Evolutionary conservation across 2,113 vertebrate genomes (phyloP).

Genomic region (Jacana jacana): DNA sequence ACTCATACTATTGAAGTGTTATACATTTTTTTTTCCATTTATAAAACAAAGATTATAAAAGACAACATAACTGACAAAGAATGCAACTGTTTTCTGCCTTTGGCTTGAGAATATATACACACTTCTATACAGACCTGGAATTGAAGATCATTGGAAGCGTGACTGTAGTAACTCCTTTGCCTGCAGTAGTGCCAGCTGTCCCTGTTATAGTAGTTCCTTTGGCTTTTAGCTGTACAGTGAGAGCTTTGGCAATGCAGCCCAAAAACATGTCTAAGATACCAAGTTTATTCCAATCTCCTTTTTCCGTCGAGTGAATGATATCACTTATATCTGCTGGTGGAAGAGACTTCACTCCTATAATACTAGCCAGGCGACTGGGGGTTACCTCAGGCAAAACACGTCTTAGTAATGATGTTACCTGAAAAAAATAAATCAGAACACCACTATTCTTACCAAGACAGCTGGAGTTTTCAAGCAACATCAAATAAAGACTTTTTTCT

Average conservation of each 20-base stretch:
- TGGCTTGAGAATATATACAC: not conserved
- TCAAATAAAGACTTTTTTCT: not conserved
- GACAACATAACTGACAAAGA: not conserved
- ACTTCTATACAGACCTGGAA: slow-evolving; percentile 84
- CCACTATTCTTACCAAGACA: not conserved
- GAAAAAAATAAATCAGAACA: not conserved
- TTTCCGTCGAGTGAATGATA: slow-evolving; percentile 98
- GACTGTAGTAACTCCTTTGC: slow-evolving; percentile 98
- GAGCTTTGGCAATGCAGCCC: slow-evolving; percentile 97
- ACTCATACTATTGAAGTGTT: not conserved
- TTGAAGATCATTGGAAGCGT: slow-evolving; percentile 99
- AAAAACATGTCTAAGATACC: slow-evolving; percentile 98
- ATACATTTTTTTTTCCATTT: not conserved
- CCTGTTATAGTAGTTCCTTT: slow-evolving; percentile 95
- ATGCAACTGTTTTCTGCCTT: not conserved
- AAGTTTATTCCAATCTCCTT: slow-evolving; percentile 97
- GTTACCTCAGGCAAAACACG: slow-evolving; percentile 96
- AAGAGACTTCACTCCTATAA: slow-evolving; percentile 95
- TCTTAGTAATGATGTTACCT: slow-evolving; percentile 95
- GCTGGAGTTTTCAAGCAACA: not conserved
- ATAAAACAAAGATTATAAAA: not conserved
- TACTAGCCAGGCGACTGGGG: slow-evolving; percentile 92
- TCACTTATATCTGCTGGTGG: slow-evolving; percentile 98
- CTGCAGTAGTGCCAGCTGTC: slow-evolving; percentile 89
- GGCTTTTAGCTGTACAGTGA: slow-evolving; percentile 98